phyloP scores from a whole-genome alignment of 2,888 invertebrate species.

The Caenorhabditis auriculariae region DNA sequence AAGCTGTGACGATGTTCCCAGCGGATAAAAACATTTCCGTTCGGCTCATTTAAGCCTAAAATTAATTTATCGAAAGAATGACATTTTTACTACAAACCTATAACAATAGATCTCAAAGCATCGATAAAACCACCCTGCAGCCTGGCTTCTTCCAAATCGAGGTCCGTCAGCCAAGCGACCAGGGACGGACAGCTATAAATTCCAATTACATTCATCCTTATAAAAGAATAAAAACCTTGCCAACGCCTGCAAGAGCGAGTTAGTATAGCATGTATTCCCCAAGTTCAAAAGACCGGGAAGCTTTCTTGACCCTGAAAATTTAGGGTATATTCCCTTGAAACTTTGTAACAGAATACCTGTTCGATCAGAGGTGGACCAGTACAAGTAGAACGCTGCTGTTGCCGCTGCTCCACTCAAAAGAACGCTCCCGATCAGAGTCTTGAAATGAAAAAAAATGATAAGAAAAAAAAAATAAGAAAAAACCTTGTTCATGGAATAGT shows the following conservation, averaged over 20 bases:
- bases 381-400: constrained; percentile 34
- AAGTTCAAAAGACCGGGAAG: constrained; percentile 44
- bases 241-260: constrained; percentile 48
- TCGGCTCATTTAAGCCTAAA: constrained; percentile 23
- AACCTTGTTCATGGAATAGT: too few relatives aligned
- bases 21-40: constrained; percentile 23
- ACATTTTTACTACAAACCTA: not conserved
- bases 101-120: constrained; percentile 9
- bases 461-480: too few relatives aligned
- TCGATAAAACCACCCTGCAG: constrained; percentile 16
- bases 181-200: constrained; percentile 36
- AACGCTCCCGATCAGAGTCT: constrained; percentile 19
- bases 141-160: constrained; percentile 9
- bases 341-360: not conserved
- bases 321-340: not conserved
- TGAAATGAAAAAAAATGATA: constrained; percentile 5
- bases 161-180: constrained; percentile 28
- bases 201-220: not conserved
- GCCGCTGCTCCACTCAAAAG: constrained; percentile 33
- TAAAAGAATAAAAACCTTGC: constrained; percentile 20
- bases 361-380: constrained; percentile 9
- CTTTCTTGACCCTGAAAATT: constrained; percentile 6
- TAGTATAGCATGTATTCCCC: constrained; percentile 52
- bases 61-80: not conserved
- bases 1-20: constrained; percentile 19